phyloP scores from a whole-genome alignment of 2,797 vertebrate species.

The Muraenolepis orangiensis region DNA sequence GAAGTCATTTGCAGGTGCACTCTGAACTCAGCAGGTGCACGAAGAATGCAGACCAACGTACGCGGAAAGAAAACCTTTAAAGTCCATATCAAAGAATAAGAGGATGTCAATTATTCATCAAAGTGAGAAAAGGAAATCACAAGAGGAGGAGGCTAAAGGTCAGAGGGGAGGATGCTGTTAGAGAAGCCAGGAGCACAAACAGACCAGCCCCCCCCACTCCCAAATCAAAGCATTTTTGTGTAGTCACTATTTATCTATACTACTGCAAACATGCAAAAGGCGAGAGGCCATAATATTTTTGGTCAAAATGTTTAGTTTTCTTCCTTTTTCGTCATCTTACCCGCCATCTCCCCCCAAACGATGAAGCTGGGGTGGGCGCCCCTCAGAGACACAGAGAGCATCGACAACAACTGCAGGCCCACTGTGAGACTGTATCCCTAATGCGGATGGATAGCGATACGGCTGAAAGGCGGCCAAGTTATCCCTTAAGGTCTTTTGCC shows the following conservation, averaged over 20 bases:
- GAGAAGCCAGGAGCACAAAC: background rate
- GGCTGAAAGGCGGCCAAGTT: too few relatives aligned
- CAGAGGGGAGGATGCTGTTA: conserved; percentile 26
- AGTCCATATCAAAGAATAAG: conserved; percentile 64
- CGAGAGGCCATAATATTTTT: too few relatives aligned
- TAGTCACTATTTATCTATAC: background rate
- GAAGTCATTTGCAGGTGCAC: conserved; percentile 45
- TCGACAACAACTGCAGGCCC: too few relatives aligned
- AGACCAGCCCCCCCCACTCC: background rate
- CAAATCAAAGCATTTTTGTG: conserved; percentile 1
- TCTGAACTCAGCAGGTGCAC: conserved; percentile 48
- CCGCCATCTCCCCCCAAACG: too few relatives aligned
- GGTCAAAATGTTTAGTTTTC: too few relatives aligned
- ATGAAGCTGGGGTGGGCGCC: too few relatives aligned
- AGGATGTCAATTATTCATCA: conserved; percentile 69
- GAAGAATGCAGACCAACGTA: conserved; percentile 46
- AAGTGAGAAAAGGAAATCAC: conserved; percentile 43
- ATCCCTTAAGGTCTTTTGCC: too few relatives aligned
- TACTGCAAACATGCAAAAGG: too few relatives aligned
- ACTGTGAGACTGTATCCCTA: too few relatives aligned
- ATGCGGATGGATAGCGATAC: too few relatives aligned
- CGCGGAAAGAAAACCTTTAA: conserved; percentile 55
- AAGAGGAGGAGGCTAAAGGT: conserved; percentile 54
- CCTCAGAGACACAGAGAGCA: too few relatives aligned
- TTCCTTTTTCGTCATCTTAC: too few relatives aligned